Evolutionary conservation across 2,797 vertebrate genomes (phyloP).

Genomic region (Eurystomus glaucurus): DNA sequence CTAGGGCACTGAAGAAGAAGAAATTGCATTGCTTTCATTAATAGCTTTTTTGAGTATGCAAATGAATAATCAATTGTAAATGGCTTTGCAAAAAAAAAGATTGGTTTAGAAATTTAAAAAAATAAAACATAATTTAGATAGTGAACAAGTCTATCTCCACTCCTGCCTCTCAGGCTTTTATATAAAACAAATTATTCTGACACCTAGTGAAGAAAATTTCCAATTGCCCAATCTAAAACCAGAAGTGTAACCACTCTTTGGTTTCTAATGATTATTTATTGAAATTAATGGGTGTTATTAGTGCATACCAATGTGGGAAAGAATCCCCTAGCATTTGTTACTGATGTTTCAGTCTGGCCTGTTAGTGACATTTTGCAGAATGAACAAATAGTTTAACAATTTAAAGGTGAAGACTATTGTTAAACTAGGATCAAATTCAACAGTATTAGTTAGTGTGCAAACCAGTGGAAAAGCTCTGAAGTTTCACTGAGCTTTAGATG

Average conservation of each 20-base stretch:
- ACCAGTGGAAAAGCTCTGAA: not conserved
- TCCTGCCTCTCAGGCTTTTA: not conserved
- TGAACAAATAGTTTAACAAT: not conserved
- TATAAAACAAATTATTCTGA: constrained; percentile 33
- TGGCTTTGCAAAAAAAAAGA: not conserved
- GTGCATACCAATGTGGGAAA: rapidly evolving
- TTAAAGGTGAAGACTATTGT: not conserved
- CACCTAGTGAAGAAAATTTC: constrained; percentile 30
- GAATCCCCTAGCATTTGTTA: not conserved
- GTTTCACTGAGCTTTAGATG: not conserved
- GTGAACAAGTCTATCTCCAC: not conserved
- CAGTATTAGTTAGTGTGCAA: not conserved
- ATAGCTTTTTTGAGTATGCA: constrained; percentile 30
- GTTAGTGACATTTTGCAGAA: not conserved
- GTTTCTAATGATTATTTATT: not conserved
- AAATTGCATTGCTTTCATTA: constrained; percentile 24
- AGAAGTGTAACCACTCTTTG: not conserved
- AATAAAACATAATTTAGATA: not conserved
- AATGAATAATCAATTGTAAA: constrained; percentile 11
- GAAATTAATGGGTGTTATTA: not conserved
- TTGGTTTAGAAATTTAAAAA: not conserved
- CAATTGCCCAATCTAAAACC: not conserved
- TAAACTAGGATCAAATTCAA: not conserved
- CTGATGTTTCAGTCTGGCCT: not conserved
- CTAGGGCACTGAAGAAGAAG: not conserved